These are phyloP conservation scores for Sebastes kiyomatsui DNA, from an alignment of 2,797 vertebrate species.

Conservation along the genomic window DNA sequence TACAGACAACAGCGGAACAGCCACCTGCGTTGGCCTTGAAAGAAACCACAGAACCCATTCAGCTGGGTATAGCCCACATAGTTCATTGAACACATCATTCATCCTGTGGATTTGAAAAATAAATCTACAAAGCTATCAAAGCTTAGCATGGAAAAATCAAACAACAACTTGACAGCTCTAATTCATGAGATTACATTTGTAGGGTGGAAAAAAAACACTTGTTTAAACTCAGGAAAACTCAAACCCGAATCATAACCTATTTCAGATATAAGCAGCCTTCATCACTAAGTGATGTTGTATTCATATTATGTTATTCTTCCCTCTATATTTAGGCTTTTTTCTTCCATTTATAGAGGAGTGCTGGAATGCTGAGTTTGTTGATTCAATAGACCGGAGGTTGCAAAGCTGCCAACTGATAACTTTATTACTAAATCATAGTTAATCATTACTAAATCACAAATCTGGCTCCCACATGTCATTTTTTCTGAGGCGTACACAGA, in stretches of 20 bases:
- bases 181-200: conserved; percentile 9
- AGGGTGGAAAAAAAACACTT: background rate
- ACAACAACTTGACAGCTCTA: conserved; percentile 38
- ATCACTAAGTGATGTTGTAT: background rate
- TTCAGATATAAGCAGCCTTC: background rate
- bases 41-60: conserved; percentile 74
- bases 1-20: conserved; percentile 52
- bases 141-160: conserved; percentile 31
- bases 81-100: conserved; percentile 56
- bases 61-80: conserved; percentile 57
- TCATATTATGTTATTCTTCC: background rate
- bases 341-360: background rate
- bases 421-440: background rate
- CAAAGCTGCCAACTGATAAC: background rate
- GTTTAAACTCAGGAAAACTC: background rate
- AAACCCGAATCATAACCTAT: background rate
- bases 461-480: background rate
- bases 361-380: conserved; percentile 3
- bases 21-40: conserved; percentile 75
- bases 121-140: conserved; percentile 50
- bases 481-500: background rate
- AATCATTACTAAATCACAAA: background rate
- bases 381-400: background rate
- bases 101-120: conserved; percentile 35
- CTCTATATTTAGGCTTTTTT: background rate